Conservation (phyloP, 1,140 invertebrate genomes). For the Trichonephila clavipes region DNA sequence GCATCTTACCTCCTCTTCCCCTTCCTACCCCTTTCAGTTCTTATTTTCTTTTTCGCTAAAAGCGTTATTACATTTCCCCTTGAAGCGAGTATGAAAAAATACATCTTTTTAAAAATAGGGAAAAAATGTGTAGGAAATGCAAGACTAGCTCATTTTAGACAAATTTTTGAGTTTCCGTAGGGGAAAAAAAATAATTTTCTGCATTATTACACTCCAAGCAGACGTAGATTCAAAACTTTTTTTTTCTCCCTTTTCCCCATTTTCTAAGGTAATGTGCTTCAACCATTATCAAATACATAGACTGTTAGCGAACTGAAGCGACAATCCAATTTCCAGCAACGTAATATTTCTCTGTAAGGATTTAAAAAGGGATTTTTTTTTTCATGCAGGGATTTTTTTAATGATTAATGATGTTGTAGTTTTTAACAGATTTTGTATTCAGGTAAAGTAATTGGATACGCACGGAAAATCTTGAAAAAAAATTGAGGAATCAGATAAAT, state of each 20-base stretch:
- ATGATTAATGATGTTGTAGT: constrained; percentile 13
- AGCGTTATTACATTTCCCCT: constrained; percentile 57
- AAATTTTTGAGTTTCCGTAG: constrained; percentile 50
- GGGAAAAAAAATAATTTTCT: constrained; percentile 69
- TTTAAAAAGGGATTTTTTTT: background rate
- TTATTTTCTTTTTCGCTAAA: constrained; percentile 63
- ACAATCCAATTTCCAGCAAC: constrained; percentile 32
- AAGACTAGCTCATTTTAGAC: constrained; percentile 62
- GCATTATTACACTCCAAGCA: constrained; percentile 63
- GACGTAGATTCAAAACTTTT: constrained; percentile 18
- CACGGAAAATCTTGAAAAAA: too few species aligned
- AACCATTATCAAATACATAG: constrained; percentile 27
- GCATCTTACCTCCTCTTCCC: background rate
- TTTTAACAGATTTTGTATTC: background rate
- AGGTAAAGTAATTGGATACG: background rate
- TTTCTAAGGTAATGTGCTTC: constrained; percentile 39
- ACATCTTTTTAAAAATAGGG: constrained; percentile 55
- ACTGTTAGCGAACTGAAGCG: constrained; percentile 38
- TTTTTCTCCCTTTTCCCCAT: background rate
- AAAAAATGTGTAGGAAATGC: constrained; percentile 65
- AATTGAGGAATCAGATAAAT: too few species aligned
- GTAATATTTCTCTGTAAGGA: background rate
- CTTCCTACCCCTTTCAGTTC: background rate
- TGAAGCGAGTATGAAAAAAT: constrained; percentile 54
- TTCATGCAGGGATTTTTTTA: background rate